Evolutionary conservation across 2,113 vertebrate genomes (phyloP).

Genomic region (Bubo blakistoni): DNA sequence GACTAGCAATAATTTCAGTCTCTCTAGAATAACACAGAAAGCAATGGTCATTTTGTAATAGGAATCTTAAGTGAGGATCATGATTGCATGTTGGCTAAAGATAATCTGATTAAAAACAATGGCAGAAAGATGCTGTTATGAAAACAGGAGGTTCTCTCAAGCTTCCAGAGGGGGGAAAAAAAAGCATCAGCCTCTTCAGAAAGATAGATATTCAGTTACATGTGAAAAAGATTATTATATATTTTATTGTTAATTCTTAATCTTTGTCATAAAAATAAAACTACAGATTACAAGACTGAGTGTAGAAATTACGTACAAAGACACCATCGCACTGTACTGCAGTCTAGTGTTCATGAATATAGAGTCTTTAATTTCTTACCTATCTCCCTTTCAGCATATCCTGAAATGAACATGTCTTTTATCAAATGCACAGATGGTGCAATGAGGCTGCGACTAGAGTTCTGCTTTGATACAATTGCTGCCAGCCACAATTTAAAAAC

Average conservation of each 20-base stretch:
- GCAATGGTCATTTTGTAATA: not conserved
- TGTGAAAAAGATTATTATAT: not conserved
- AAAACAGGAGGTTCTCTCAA: not conserved
- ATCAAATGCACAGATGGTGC: constrained; percentile 56
- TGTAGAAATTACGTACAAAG: not conserved
- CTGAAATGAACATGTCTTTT: constrained; percentile 48
- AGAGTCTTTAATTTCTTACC: constrained; percentile 1
- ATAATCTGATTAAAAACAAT: not conserved
- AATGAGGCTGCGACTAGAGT: constrained; percentile 57
- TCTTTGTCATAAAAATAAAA: not conserved
- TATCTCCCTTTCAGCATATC: constrained; percentile 28
- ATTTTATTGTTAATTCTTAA: not conserved
- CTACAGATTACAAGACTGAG: not conserved
- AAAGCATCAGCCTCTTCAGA: not conserved
- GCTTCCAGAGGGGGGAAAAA: not conserved
- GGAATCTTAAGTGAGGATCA: not conserved
- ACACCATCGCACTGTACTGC: not conserved
- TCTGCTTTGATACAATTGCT: constrained; percentile 42
- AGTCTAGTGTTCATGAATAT: not conserved
- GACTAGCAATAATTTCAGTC: not conserved
- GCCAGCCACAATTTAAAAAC: constrained; percentile 33
- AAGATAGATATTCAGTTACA: not conserved
- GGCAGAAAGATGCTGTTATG: not conserved
- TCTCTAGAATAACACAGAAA: not conserved
- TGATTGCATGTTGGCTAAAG: not conserved